Conservation (phyloP, 2,113 vertebrate genomes). For the Aegypius monachus region DNA sequence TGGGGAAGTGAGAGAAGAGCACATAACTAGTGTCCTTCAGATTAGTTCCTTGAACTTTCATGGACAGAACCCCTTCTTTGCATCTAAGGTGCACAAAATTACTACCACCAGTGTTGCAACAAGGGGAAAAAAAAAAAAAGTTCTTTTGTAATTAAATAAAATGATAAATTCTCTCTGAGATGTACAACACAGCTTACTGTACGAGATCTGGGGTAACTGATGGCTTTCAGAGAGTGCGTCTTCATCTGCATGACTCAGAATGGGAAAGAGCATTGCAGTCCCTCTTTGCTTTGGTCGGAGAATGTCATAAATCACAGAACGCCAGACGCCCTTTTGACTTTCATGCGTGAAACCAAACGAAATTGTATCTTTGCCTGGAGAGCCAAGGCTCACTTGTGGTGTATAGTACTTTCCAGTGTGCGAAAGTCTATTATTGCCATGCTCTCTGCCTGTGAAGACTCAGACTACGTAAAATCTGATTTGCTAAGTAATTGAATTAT, state of each 20-base stretch:
- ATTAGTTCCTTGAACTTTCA: neutral
- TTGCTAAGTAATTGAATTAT: neutral
- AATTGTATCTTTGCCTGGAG: neutral
- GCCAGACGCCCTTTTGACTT: neutral
- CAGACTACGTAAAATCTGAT: neutral
- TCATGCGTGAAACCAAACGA: neutral
- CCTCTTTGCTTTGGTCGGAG: neutral
- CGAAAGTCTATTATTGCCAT: neutral
- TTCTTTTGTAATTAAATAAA: neutral
- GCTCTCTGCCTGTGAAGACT: neutral
- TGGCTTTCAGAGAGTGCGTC: neutral
- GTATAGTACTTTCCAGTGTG: neutral
- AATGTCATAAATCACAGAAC: neutral
- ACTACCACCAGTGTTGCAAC: neutral
- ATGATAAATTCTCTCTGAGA: neutral
- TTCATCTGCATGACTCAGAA: neutral
- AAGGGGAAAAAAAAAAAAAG: neutral
- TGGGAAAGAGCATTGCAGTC: neutral
- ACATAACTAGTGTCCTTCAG: neutral
- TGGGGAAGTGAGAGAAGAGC: neutral
- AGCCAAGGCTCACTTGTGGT: neutral
- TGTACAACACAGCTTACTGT: neutral
- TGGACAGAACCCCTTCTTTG: neutral
- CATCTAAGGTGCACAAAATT: neutral
- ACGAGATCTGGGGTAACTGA: neutral